Conservation (phyloP, 2,113 vertebrate genomes). For the Podarcis cretensis region DNA sequence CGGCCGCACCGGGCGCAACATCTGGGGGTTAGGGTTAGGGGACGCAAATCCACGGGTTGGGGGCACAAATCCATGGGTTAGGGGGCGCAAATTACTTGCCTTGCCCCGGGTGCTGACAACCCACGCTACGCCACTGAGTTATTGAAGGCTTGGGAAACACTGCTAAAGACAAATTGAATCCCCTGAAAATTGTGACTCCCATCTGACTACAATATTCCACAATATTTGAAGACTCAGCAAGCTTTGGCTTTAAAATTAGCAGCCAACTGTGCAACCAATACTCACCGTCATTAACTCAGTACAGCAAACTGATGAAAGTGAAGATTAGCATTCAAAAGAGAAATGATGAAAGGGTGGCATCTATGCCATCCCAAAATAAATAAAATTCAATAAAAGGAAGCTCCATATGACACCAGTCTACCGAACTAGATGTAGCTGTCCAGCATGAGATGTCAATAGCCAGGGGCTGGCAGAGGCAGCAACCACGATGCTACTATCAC, state of each 20-base stretch:
- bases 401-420: neutral
- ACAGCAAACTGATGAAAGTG: neutral
- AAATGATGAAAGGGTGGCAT: neutral
- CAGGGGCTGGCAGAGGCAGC: neutral
- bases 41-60: no score
- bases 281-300: neutral
- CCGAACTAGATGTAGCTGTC: neutral
- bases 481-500: accelerated
- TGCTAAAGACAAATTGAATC: neutral
- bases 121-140: no score
- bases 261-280: neutral
- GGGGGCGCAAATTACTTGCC: no score
- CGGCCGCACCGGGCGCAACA: no score
- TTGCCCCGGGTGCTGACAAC: no score
- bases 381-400: neutral
- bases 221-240: neutral
- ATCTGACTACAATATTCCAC: neutral
- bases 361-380: neutral
- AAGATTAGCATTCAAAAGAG: neutral
- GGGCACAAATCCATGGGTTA: no score
- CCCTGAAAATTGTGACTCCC: neutral
- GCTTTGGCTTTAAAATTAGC: neutral
- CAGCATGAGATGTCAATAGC: neutral
- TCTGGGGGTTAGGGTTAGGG: no score
- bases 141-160: no score